Base-by-base conservation (phyloP, 2,888 invertebrate species). In the Amiota minor region DNA sequence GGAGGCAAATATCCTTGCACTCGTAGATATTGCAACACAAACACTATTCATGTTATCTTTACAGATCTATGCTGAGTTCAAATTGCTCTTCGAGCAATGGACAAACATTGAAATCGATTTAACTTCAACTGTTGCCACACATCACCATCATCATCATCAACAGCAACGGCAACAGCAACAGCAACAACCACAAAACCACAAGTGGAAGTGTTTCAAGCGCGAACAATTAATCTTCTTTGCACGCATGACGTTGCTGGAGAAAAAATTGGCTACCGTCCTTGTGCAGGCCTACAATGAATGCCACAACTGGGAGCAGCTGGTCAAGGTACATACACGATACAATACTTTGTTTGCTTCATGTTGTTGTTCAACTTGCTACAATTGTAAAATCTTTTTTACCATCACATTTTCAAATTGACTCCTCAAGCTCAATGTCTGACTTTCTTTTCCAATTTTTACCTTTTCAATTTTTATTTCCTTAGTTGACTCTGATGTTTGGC, bases 281-380 rank as follows among this genome's bases (percentile, higher is more conserved):
- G 89, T 91, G 18, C 91, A 91, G 79, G 92, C 92, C 10, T 92
- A 92, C 86, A 92, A 92, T 80, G 92, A 93, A 74, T 92, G 92
- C 77, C 89, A 90, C 76, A 92, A 92, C 65, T 89, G 92, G 75
- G 92, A 92, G 82, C 90, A 91, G 72, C 88, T 91, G 61, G 91
- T 91, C 77, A 93, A 92, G 90, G 92, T 92, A 77, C 10, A 59
- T 14, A 20, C 11, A 47, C 46, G 49, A 35, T 35, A 2, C 35
- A 35, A 35, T n/a, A n/a, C 53, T 53, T 53, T 4, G n/a, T 53
- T 53, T n/a, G n/a, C 12, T 53, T n/a, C 53, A 53, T 4, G 4
- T 53, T 53, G 12, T 53, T 53, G 53, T 53, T 53, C 53, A 12
- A 12, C 53, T 53, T 1, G 23, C 23, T 23, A 14, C 50, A 20